phyloP scores from a whole-genome alignment of 2,888 invertebrate genomes.

The Rhyacophila evoluta region DNA sequence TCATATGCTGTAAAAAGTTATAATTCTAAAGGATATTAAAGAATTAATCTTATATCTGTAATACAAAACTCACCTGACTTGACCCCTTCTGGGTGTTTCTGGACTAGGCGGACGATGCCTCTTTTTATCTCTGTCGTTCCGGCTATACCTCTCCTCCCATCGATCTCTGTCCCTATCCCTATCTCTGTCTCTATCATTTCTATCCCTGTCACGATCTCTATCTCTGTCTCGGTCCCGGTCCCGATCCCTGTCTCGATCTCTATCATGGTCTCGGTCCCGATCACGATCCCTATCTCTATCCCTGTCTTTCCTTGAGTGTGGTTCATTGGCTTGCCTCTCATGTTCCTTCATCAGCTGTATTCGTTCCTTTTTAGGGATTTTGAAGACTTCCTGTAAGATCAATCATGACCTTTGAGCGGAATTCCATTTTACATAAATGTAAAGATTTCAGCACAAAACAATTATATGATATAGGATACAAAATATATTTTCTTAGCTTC shows the following conservation, averaged over 20 bases:
- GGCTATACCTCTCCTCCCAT: conserved; percentile 41
- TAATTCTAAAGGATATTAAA: too few relatives aligned
- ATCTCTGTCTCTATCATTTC: conserved; percentile 59
- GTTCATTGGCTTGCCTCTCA: conserved; percentile 87
- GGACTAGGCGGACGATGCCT: conserved; percentile 39
- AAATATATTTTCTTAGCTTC: too few relatives aligned
- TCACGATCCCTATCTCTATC: conserved; percentile 59
- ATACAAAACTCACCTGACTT: conserved; percentile 35
- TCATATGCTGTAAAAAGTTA: too few relatives aligned
- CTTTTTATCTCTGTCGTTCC: conserved; percentile 40
- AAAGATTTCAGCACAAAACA: too few relatives aligned
- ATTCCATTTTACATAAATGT: too few relatives aligned
- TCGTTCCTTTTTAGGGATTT: conserved; percentile 94
- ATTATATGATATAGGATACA: too few relatives aligned
- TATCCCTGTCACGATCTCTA: conserved; percentile 62
- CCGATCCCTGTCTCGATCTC: conserved; percentile 60
- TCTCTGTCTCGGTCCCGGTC: conserved; percentile 59
- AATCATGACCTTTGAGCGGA: too few relatives aligned
- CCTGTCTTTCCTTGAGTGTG: conserved; percentile 56
- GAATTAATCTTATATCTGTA: too few relatives aligned
- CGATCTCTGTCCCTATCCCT: conserved; percentile 60
- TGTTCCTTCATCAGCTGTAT: conserved; percentile 96
- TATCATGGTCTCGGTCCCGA: conserved; percentile 61
- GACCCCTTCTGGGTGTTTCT: conserved; percentile 38
- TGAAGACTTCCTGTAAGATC: conserved; percentile 73